Conservation (phyloP, 2,888 invertebrate species). For the Enchytraeus crypticus region DNA sequence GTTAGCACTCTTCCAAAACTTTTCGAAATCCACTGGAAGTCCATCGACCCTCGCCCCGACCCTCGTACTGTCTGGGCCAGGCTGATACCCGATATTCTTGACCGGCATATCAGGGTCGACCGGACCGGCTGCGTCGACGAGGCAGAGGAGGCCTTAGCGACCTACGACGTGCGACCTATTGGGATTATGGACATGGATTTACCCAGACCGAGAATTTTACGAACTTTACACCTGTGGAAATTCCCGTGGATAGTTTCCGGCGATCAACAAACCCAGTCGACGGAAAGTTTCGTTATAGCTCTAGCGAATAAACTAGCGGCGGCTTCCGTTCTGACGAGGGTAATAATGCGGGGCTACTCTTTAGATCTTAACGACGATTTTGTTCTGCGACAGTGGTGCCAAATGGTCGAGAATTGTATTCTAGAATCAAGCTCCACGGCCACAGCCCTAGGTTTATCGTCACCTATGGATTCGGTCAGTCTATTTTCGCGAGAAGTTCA, state of each 20-base stretch:
- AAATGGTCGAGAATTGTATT: constrained; percentile 29
- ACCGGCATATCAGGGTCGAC: constrained; percentile 28
- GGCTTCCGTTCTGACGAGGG: constrained; percentile 24
- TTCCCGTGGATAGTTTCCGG: constrained; percentile 29
- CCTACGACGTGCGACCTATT: constrained; percentile 30
- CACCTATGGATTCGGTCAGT: constrained; percentile 22
- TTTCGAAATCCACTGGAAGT: constrained; percentile 12
- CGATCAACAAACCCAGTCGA: constrained; percentile 28
- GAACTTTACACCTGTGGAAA: constrained; percentile 27
- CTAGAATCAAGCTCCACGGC: constrained; percentile 27
- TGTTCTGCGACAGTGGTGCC: constrained; percentile 25
- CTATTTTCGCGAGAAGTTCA: constrained; percentile 26
- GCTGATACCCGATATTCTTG: constrained; percentile 28
- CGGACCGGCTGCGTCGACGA: constrained; percentile 21
- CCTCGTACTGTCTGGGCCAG: constrained; percentile 24
- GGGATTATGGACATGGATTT: constrained; percentile 27
- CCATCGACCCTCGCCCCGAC: not conserved
- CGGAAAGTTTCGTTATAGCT: constrained; percentile 24
- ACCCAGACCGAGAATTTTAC: constrained; percentile 16
- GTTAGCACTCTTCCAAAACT: constrained; percentile 22
- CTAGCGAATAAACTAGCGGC: constrained; percentile 28
- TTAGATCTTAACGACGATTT: constrained; percentile 21
- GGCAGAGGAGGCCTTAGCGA: constrained; percentile 24
- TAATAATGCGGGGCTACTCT: constrained; percentile 22
- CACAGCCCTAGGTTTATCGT: constrained; percentile 18